Base-by-base conservation (phyloP, 2,113 vertebrate species). In the Aptenodytes forsteri region DNA sequence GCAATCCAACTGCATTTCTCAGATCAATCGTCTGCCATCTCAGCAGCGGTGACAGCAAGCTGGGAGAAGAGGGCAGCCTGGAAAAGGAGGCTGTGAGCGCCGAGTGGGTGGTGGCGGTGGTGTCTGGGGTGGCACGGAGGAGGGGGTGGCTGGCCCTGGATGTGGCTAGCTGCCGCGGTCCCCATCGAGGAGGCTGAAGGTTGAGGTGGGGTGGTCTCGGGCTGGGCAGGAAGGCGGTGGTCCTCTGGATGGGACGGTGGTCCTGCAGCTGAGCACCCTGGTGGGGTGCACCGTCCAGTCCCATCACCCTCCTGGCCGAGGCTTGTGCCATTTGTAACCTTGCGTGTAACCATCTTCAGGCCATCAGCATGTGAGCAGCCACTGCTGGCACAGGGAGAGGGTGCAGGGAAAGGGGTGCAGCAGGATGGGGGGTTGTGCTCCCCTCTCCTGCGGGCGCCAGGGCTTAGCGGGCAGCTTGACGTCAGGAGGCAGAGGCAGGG, bases 1-100 rank as follows among this genome's bases (percentile, higher is more conserved):
- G 99, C 99, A 99, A 99, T 99, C 99, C 98, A 98, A 99, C 98
- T 98, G 98, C 99, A 99, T 99, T 99, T 99, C 99, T 99, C 99
- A 99, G 99, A 99, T 99, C 99, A 99, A 95, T 98, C 98, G 98
- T 98, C 98, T 80, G 93, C 99, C 98, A 95, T 98, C 98, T 98
- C 99, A 99, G 99, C 96, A 20, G 98, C 73, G 55, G 97, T 99
- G 99, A 99, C 99, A 99, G 99, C 98, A 97, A 98, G 98, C 98
- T 94, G 96, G 97, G 98, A 97, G 96, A 97, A 92, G 96, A 91
- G 98, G 97, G 90, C 95, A 94, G 97, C 97, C 97, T 97, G 96
- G 91, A 95, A 97, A 98, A 97, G 98, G 97, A 95, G 96, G 93
- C 95, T 95, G 78, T 55, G 83, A 88, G 93, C 11, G 0, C 47